Evolutionary conservation across 2,888 invertebrate species (phyloP), one percentile per base, ranked within the genome.

Genomic region (Agrypnus murinus): DNA sequence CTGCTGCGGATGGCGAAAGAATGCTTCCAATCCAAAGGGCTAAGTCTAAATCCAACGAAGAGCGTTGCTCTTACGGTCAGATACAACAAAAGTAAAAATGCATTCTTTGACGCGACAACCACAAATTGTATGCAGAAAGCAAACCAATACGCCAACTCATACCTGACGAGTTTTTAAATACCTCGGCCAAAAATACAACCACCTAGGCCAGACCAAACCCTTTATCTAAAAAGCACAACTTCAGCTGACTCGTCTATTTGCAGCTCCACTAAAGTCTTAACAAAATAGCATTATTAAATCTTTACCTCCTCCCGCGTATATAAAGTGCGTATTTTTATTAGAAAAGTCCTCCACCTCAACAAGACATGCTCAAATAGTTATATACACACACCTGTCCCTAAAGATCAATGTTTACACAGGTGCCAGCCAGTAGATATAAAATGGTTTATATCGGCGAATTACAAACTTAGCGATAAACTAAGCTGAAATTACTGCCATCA

Each of bases 341-440:
- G 77, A 57, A 32, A 58, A 7, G 82, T 84, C 79, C 85, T 87
- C 85, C 88, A 88, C 86, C 86, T 88, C 85, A 83, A 86, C 84
- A 85, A 85, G 3, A 80, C 75, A 77, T 81, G 68, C 74, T 80
- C 76, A 71, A 78, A 75, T 80, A 81, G 77, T 76, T 78, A 57
- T 71, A 73, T 77, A 65, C 80, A 73, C 72, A 78, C 73, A 32
- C 73, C 66, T 48, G 55, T 63, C 58, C 68, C 53, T 76, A 76
- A 72, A 8, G 68, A 77, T 8, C 62, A 40, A 32, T 66, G 17
- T n/a, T 7, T 46, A 15, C 17, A 38, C 40, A 48, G n/a, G 43
- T 69, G 5, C 70, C 65, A 5, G 45, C 55, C n/a, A n/a, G n/a
- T n/a, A n/a, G n/a, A n/a, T n/a, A n/a, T n/a, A n/a, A n/a, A n/a